Evolutionary conservation across 2,113 vertebrate genomes (phyloP).

Genomic region (Pipra filicauda): DNA sequence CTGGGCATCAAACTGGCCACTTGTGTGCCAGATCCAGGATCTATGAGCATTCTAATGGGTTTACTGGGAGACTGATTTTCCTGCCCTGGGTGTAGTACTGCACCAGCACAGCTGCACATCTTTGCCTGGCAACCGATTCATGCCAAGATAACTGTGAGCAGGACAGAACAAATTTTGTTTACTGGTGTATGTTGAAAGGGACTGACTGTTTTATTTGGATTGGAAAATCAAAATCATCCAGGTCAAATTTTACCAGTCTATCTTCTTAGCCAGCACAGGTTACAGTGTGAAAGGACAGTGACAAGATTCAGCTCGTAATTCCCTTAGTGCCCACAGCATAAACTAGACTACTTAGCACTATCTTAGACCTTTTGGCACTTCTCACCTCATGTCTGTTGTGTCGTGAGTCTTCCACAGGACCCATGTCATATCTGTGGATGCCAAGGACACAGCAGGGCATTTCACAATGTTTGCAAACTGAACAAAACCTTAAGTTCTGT

Average conservation of each 20-base stretch:
- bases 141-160: background rate
- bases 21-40: background rate
- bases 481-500: background rate
- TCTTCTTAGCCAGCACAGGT: too few relatives aligned
- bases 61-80: background rate
- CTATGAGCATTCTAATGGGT: background rate
- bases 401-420: background rate
- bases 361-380: background rate
- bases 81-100: background rate
- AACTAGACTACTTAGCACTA: background rate
- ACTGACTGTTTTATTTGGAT: background rate
- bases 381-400: background rate
- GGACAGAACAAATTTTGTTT: background rate
- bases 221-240: background rate
- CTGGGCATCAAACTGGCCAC: background rate
- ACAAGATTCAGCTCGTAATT: background rate
- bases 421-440: background rate
- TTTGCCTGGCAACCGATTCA: background rate
- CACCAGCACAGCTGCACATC: background rate
- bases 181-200: background rate
- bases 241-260: background rate
- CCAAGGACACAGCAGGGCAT: background rate
- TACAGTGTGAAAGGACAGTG: rapidly evolving
- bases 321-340: background rate
- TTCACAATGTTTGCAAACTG: background rate